Evolutionary conservation across 2,797 vertebrate species (phyloP).

Genomic region (Centroberyx gerrardi): DNA sequence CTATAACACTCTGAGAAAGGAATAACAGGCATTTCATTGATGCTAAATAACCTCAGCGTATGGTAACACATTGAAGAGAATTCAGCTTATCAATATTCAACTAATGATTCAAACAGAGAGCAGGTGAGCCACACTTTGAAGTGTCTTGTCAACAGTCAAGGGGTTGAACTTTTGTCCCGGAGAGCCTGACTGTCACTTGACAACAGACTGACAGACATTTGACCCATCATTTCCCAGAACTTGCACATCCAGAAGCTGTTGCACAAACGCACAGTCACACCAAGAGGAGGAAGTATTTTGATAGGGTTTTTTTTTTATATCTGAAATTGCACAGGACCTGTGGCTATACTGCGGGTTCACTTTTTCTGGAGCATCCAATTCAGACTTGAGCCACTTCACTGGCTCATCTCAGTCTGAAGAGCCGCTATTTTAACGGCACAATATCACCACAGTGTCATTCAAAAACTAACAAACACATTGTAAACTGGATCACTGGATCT

Average conservation of each 20-base stretch:
- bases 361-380: neutral
- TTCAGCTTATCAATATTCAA: constrained; percentile 30
- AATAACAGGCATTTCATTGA: neutral
- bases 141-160: constrained; percentile 37
- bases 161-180: constrained; percentile 37
- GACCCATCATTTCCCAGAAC: constrained; percentile 47
- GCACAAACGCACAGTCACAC: neutral
- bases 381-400: too few relatives aligned
- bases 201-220: constrained; percentile 32
- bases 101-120: constrained; percentile 34
- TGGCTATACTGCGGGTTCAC: too few relatives aligned
- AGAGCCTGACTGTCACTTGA: constrained; percentile 44
- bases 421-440: neutral
- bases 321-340: neutral
- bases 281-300: too few relatives aligned
- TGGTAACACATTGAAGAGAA: neutral
- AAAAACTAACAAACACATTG: constrained; percentile 13
- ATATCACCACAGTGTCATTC: neutral
- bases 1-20: too few relatives aligned
- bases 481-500: neutral
- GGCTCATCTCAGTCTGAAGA: neutral
- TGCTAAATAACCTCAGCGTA: neutral
- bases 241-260: constrained; percentile 2
- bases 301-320: too few relatives aligned
- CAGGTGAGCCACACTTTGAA: constrained; percentile 22